Evolutionary conservation across 2,888 invertebrate species (phyloP).

Genomic region (Heliconius cydno): DNA sequence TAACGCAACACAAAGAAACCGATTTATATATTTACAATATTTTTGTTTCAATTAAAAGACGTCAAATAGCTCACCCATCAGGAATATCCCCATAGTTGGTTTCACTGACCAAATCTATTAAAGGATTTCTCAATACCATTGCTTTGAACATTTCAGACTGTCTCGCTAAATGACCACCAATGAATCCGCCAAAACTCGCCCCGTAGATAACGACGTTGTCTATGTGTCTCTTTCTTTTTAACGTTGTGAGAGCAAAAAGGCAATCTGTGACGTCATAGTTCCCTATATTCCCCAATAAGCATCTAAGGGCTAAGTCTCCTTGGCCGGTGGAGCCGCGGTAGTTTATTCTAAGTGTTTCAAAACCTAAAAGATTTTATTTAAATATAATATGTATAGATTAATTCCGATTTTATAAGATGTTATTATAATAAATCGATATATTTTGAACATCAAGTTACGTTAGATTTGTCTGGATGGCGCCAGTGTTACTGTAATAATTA

Average conservation of each 20-base stretch:
- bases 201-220: constrained; percentile 80
- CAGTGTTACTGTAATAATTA: too few relatives aligned
- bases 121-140: constrained; percentile 91
- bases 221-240: constrained; percentile 55
- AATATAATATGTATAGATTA: too few relatives aligned
- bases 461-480: too few relatives aligned
- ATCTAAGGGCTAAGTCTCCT: constrained; percentile 88
- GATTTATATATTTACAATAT: too few relatives aligned
- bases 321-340: constrained; percentile 90
- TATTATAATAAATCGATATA: neutral
- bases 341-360: constrained; percentile 86
- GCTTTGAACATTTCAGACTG: constrained; percentile 89
- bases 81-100: constrained; percentile 90
- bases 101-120: constrained; percentile 90
- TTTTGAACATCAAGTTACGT: neutral
- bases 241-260: constrained; percentile 81
- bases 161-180: constrained; percentile 89
- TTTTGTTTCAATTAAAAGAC: too few relatives aligned
- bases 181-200: constrained; percentile 96
- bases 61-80: constrained; percentile 89
- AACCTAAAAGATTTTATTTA: constrained; percentile 85
- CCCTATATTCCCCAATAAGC: constrained; percentile 89
- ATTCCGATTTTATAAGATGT: neutral
- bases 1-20: too few relatives aligned
- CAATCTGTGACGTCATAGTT: constrained; percentile 91